Evolutionary conservation across 2,113 vertebrate genomes (phyloP).

Genomic region (Thalassarche chlororhynchos): DNA sequence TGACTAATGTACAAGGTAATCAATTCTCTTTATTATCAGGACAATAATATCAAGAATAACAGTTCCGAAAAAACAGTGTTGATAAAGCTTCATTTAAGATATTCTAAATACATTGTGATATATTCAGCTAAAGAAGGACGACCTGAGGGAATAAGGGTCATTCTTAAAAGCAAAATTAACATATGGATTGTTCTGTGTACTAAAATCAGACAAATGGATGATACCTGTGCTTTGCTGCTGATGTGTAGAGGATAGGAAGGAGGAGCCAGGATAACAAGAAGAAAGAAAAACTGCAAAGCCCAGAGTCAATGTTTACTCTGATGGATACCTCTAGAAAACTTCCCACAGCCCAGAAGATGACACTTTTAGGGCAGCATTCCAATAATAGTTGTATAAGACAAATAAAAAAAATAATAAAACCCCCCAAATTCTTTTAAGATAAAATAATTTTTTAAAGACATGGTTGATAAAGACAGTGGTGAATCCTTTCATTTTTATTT

Average conservation of each 20-base stretch:
- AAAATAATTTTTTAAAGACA: background rate
- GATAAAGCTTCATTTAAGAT: background rate
- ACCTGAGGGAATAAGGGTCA: background rate
- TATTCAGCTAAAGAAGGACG: background rate
- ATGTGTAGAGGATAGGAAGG: background rate
- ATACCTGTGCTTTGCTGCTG: background rate
- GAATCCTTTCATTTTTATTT: background rate
- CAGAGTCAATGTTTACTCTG: background rate
- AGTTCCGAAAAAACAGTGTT: background rate
- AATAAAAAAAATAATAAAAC: no score
- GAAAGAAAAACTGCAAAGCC: background rate
- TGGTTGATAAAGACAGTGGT: rapidly evolving
- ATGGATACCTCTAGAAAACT: background rate
- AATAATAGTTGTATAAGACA: background rate
- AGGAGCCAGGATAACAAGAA: background rate
- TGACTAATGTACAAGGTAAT: background rate
- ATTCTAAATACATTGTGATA: background rate
- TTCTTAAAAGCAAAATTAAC: background rate
- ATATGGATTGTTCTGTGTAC: background rate
- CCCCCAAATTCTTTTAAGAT: background rate
- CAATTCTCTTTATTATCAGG: background rate
- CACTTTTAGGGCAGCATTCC: background rate
- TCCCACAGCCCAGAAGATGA: background rate
- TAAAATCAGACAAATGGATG: background rate
- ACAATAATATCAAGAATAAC: background rate